Evolutionary conservation across 2,113 vertebrate genomes (phyloP).

Genomic region (Tachuris rubrigastra): DNA sequence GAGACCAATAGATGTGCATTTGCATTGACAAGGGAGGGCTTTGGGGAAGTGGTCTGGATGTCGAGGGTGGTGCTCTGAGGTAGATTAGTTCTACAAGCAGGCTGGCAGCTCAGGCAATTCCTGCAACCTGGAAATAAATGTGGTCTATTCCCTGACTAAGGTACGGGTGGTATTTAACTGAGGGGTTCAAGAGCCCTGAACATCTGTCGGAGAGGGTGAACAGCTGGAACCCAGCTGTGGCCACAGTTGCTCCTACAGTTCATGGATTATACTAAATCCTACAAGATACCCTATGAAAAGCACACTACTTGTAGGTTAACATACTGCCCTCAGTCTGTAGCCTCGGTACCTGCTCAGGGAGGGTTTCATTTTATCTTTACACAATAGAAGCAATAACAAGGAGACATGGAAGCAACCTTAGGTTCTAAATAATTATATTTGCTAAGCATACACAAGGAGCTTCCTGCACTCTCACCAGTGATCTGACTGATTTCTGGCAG

Average conservation of each 20-base stretch:
- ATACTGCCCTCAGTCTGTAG: not conserved
- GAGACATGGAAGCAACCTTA: not conserved
- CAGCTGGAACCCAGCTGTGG: slow-evolving; percentile 49
- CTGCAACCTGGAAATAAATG: not conserved
- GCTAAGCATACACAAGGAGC: not conserved
- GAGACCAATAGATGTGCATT: not conserved
- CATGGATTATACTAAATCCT: not conserved
- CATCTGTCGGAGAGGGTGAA: slow-evolving; percentile 2
- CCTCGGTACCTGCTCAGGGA: not conserved
- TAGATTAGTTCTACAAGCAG: not conserved
- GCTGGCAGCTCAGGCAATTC: not conserved
- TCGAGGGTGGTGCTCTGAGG: not conserved
- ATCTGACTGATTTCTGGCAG: not conserved
- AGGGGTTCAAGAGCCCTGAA: not conserved
- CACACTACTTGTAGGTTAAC: not conserved
- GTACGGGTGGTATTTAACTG: not conserved
- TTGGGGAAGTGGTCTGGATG: not conserved
- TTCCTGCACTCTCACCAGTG: not conserved
- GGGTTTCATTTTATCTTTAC: not conserved
- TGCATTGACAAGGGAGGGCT: not conserved
- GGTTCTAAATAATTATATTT: slow-evolving; percentile 16
- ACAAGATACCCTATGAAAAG: not conserved
- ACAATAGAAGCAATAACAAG: not conserved
- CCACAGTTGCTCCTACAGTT: not conserved
- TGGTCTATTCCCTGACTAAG: not conserved